A percentile compares a stretch with the other conserved stretches of the same genome.
Conservation (phyloP, 1,140 invertebrate species). For the Bombus superbus region DNA sequence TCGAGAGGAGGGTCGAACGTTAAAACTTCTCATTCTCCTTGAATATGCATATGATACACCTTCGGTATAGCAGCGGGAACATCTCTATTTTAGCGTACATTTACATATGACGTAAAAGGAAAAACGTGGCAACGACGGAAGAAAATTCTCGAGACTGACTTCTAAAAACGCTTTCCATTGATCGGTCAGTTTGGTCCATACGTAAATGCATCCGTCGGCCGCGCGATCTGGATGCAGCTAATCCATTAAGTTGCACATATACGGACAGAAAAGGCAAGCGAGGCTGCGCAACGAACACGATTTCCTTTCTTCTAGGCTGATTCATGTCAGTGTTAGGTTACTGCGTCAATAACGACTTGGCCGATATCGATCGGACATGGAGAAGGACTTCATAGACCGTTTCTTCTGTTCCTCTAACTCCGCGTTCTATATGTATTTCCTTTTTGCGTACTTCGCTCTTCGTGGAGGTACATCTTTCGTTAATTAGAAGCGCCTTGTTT, state of each 20-base stretch:
- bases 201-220: neutral
- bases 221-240: conserved; percentile 58
- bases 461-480: too few species aligned
- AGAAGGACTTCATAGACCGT: neutral
- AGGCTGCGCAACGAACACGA: conserved; percentile 32
- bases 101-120: neutral
- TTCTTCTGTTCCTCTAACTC: neutral
- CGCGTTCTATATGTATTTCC: neutral
- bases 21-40: neutral
- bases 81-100: neutral
- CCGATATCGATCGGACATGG: conserved; percentile 20
- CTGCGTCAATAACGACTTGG: conserved; percentile 30
- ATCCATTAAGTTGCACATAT: conserved; percentile 60
- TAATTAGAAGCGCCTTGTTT: too few species aligned
- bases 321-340: neutral
- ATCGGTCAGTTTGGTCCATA: conserved; percentile 42
- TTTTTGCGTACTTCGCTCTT: neutral
- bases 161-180: conserved; percentile 51
- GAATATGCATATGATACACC: neutral
- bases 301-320: conserved; percentile 31
- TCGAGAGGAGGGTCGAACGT: neutral
- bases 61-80: neutral
- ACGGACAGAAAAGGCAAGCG: too few species aligned
- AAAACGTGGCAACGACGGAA: neutral
- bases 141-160: conserved; percentile 23